Evolutionary conservation across 2,797 vertebrate genomes (phyloP).

Genomic region (Acanthornis magna): DNA sequence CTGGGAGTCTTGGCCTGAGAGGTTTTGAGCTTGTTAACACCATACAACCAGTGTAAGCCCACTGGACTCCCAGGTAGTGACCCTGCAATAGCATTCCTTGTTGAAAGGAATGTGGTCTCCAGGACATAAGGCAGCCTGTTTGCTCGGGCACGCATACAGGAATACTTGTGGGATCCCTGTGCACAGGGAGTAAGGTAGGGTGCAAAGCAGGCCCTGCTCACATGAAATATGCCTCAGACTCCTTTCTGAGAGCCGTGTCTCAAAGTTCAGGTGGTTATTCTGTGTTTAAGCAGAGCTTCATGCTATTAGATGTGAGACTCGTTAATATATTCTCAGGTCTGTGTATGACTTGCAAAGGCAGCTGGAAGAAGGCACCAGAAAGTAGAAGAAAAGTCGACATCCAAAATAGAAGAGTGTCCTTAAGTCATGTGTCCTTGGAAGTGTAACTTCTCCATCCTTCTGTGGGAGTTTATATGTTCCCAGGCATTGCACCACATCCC

Average conservation of each 20-base stretch:
- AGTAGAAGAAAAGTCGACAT: background rate
- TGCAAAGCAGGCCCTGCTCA: background rate
- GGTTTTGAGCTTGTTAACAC: background rate
- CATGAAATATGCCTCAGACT: background rate
- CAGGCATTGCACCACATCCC: accelerated
- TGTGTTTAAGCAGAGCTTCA: background rate
- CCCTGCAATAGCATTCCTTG: background rate
- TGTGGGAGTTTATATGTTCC: background rate
- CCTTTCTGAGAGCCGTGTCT: background rate
- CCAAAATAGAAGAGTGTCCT: background rate
- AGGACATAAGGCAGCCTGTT: background rate
- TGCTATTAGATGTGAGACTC: background rate
- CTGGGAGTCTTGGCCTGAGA: background rate
- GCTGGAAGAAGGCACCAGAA: background rate
- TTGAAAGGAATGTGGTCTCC: accelerated
- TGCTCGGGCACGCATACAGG: accelerated
- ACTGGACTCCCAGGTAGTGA: background rate
- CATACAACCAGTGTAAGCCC: accelerated
- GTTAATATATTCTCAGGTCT: background rate
- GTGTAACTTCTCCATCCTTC: background rate
- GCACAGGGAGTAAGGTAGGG: background rate
- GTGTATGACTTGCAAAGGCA: background rate
- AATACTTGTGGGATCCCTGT: background rate
- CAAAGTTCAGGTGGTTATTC: background rate
- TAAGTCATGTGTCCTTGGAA: background rate